Conservation (phyloP, 1,140 invertebrate species). For the Mamestra configurata region DNA sequence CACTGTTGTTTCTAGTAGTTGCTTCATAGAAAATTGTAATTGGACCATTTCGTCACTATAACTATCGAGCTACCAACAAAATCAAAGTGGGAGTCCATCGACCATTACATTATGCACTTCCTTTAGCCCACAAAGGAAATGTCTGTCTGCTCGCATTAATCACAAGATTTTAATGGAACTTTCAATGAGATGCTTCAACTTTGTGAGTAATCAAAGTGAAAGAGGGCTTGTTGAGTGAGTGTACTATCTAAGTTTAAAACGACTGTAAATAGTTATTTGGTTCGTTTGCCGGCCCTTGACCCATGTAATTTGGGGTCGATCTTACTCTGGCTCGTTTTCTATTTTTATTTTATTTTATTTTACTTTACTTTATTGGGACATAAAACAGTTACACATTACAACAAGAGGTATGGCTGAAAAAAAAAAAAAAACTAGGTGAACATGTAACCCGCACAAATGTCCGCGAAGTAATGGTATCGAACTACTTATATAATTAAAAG, state of each 20-base stretch:
- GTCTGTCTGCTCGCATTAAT: conserved; percentile 48
- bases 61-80: background rate
- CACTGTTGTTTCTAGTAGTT: background rate
- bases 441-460: no score
- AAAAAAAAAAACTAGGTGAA: no score
- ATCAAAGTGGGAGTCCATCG: conserved; percentile 21
- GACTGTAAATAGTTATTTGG: background rate
- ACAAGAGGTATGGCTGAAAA: no score
- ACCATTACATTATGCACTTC: conserved; percentile 19
- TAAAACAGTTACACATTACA: no score
- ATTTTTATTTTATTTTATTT: no score
- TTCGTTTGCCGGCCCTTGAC: background rate
- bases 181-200: conserved; percentile 7
- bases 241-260: background rate
- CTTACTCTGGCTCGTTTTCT: no score
- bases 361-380: no score
- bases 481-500: no score
- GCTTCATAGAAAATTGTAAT: background rate
- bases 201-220: conserved; percentile 16
- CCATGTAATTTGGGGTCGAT: background rate
- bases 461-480: no score
- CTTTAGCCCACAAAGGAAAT: conserved; percentile 32
- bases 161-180: conserved; percentile 34
- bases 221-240: background rate
- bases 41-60: background rate